Evolutionary conservation across 2,113 vertebrate genomes (phyloP).

Genomic region (Atractosteus spatula): DNA sequence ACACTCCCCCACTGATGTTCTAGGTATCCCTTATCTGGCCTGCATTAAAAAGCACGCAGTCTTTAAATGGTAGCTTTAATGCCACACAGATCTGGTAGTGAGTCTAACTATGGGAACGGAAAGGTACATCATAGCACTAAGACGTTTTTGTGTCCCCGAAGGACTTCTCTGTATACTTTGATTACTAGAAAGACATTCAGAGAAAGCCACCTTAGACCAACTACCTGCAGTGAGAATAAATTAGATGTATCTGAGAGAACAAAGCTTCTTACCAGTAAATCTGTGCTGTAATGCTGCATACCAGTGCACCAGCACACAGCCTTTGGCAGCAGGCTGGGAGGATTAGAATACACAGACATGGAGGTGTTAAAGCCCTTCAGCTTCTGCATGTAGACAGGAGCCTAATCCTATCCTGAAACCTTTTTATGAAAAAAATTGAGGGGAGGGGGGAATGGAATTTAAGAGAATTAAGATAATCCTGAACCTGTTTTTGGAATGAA

Average conservation of each 20-base stretch:
- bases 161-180: slow-evolving; percentile 12
- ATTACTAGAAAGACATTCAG: slow-evolving; percentile 2
- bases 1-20: too few relatives aligned
- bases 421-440: background rate
- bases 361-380: slow-evolving; percentile 41
- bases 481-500: background rate
- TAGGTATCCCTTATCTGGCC: too few relatives aligned
- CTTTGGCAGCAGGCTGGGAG: slow-evolving; percentile 33
- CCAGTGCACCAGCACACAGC: slow-evolving; percentile 32
- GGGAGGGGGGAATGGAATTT: background rate
- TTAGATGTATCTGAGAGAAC: slow-evolving; percentile 37
- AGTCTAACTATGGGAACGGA: too few relatives aligned
- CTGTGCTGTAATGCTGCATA: slow-evolving; percentile 30
- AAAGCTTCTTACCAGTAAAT: slow-evolving; percentile 44
- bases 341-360: slow-evolving; percentile 50
- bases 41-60: too few relatives aligned
- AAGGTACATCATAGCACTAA: too few relatives aligned
- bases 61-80: too few relatives aligned
- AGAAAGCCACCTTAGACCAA: slow-evolving; percentile 17
- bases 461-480: slow-evolving; percentile 12
- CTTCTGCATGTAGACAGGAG: slow-evolving; percentile 37
- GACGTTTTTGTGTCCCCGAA: background rate
- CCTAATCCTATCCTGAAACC: slow-evolving; percentile 46
- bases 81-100: too few relatives aligned
- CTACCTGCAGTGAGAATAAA: slow-evolving; percentile 47